A percentile compares a stretch with the other conserved stretches of the same genome.
phyloP scores from a whole-genome alignment of 2,113 vertebrate species.

The Sterrhoptilus dennistouni region DNA sequence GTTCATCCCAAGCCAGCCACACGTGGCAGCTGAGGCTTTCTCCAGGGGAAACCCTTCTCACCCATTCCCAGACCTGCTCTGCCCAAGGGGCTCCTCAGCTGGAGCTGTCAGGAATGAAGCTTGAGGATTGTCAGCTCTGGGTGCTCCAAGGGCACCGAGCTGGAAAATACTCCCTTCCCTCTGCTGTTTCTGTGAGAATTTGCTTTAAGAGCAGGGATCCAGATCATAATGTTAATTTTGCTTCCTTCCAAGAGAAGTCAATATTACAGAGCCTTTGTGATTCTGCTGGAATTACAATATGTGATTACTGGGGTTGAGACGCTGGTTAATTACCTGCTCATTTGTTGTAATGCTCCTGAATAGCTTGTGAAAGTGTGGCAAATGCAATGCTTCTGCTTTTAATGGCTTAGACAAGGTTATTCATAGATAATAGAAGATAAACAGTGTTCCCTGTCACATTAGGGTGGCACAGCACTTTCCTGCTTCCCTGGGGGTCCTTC shows the following conservation, averaged over 20 bases:
- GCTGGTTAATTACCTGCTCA: conserved; percentile 42
- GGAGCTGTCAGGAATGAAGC: neutral
- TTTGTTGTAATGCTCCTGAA: conserved; percentile 42
- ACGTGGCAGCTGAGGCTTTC: neutral
- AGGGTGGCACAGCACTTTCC: neutral
- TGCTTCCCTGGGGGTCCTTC: neutral
- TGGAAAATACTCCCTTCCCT: neutral
- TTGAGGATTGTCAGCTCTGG: neutral
- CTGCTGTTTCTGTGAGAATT: neutral
- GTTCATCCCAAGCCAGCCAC: neutral
- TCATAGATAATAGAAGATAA: conserved; percentile 6
- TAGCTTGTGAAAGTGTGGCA: neutral
- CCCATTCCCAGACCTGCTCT: fast-evolving
- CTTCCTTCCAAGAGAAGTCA: neutral
- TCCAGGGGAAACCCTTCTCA: neutral
- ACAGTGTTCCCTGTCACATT: neutral
- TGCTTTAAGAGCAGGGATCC: neutral
- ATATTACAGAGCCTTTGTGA: neutral
- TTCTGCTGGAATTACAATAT: neutral
- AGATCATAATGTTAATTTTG: neutral
- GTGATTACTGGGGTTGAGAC: conserved; percentile 2
- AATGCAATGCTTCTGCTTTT: conserved; percentile 25
- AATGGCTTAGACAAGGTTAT: neutral
- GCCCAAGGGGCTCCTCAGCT: neutral
- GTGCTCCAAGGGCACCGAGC: neutral